These are phyloP conservation scores for Latrodectus hesperus DNA, from an alignment of 2,888 invertebrate species.

Conservation along the genomic window DNA sequence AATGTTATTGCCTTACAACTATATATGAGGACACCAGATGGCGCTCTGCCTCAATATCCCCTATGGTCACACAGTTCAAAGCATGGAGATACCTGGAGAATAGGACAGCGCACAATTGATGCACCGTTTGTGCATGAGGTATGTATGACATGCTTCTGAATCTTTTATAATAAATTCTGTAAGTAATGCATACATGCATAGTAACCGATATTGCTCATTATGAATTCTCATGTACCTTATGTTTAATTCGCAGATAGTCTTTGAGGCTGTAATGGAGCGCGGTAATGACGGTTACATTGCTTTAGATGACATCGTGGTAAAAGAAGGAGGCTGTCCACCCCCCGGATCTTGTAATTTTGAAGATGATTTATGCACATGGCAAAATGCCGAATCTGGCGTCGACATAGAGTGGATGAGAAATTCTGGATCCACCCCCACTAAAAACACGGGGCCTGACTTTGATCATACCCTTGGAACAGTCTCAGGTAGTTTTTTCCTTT, in stretches of 20 bases:
- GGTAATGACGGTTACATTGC: conserved; percentile 66
- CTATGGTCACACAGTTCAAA: conserved; percentile 53
- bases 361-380: conserved; percentile 63
- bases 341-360: conserved; percentile 70
- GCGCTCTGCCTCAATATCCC: conserved; percentile 17
- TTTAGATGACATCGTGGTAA: conserved; percentile 68
- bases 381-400: conserved; percentile 47
- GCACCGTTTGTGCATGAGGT: conserved; percentile 64
- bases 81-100: conserved; percentile 63
- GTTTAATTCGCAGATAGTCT: conserved; percentile 48
- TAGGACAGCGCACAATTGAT: conserved; percentile 64
- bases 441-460: conserved; percentile 56
- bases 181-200: too few relatives aligned
- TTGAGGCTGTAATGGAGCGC: conserved; percentile 52
- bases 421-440: conserved; percentile 55
- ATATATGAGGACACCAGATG: conserved; percentile 44
- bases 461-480: conserved; percentile 65
- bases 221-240: too few relatives aligned
- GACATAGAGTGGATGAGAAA: conserved; percentile 67
- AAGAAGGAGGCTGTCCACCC: conserved; percentile 58
- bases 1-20: conserved; percentile 71
- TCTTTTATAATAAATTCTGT: too few relatives aligned
- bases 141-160: background rate
- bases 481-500: conserved; percentile 37
- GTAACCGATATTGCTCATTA: too few relatives aligned